Evolutionary conservation across 2,888 invertebrate genomes (phyloP).

Genomic region (Caenorhabditis sinica): DNA sequence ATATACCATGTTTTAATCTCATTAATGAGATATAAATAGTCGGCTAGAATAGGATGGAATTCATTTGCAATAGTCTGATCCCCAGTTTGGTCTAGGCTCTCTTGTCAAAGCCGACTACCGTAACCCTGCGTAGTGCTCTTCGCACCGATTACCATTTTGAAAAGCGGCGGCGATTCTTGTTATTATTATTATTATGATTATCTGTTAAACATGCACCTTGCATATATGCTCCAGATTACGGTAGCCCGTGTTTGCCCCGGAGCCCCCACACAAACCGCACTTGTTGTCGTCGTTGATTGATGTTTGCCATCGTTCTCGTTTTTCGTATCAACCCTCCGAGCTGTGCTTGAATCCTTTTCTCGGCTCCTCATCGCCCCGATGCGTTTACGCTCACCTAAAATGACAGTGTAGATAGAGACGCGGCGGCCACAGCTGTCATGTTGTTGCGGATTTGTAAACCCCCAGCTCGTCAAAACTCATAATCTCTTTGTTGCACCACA

Average conservation of each 20-base stretch:
- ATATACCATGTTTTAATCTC: background rate
- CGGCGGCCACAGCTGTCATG: constrained; percentile 58
- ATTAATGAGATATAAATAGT: too few species aligned
- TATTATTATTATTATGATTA: constrained; percentile 48
- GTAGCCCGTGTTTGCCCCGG: constrained; percentile 55
- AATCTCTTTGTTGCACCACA: constrained; percentile 58
- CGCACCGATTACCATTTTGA: constrained; percentile 51
- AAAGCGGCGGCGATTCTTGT: constrained; percentile 47
- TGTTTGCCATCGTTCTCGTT: constrained; percentile 70
- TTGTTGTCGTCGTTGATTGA: constrained; percentile 70
- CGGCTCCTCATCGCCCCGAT: background rate
- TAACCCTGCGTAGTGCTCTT: constrained; percentile 15
- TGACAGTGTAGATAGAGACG: constrained; percentile 40
- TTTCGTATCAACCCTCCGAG: constrained; percentile 57
- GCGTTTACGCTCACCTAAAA: constrained; percentile 58
- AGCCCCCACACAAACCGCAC: constrained; percentile 48
- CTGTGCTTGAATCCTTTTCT: constrained; percentile 35
- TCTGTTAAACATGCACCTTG: constrained; percentile 63
- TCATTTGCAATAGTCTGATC: background rate
- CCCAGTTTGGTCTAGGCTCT: background rate
- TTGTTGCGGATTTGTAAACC: constrained; percentile 60
- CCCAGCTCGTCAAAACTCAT: constrained; percentile 59
- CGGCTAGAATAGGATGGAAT: too few species aligned
- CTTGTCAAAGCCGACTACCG: background rate
- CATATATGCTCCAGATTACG: constrained; percentile 60